Evolutionary conservation across 2,113 vertebrate genomes (phyloP), one percentile per base, ranked within the genome.

Genomic region (Heptranchias perlo): DNA sequence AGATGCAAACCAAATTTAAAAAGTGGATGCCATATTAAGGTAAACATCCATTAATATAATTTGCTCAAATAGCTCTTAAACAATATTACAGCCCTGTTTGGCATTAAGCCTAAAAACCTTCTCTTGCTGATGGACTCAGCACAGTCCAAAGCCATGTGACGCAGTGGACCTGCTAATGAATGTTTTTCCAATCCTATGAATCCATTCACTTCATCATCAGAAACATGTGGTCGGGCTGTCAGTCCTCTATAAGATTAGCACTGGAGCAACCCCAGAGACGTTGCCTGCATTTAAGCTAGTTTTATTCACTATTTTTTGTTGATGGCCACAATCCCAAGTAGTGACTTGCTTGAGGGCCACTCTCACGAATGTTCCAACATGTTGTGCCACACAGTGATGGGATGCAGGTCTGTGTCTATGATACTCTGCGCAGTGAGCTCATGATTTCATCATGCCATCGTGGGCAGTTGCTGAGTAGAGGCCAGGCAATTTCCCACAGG

Each of bases 11-110:
- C 65, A 35, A 95, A 95, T 31, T 49, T 67, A 52, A 67, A 35
- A 95, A 16, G 11, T 52, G 65, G 31, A 28, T 91, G 87, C 6
- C 52, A 91, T 91, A 91, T 54, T 54, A 54, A 91, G 52, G 52
- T 91, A 58, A 91, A 35, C 23, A 31, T 69, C 39, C 64, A 95
- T 69, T 95, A 95, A 73, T 49, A 14, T 95, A 95, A 52, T 69
- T n/a, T 69, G 65, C 64, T 95, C 64, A 47, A 25, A 95, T 95
- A 31, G 65, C 49, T 95, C 25, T 67, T 69, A 69, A 52, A 52
- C 44, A 69, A 95, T 95, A 52, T 95, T 67, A 35, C 7, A 69
- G 44, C 28, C 44, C 94, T 69, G 65, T 49, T 69, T 69, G 47
- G 94, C 94, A 95, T 14, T 69, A 69, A 52, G 64, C 64, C 25